Percentiles rank a stretch among this genome's conserved stretches.
phyloP scores from a whole-genome alignment of 2,797 vertebrate genomes.

The Nyctibius grandis region DNA sequence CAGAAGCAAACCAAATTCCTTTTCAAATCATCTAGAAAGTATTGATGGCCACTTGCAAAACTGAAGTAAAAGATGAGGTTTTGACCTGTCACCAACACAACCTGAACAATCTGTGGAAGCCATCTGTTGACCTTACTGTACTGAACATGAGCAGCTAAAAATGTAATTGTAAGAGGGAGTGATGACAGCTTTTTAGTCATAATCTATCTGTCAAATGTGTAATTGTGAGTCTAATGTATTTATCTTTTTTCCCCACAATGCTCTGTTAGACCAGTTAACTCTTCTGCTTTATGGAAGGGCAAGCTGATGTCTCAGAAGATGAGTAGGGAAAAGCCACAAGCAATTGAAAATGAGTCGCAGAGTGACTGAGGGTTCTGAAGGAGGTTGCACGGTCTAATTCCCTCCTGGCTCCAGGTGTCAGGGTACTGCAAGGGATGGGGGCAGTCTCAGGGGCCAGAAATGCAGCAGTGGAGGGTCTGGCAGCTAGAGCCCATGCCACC shows the following conservation, averaged over 20 bases:
- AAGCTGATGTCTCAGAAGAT: neutral
- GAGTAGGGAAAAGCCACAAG: neutral
- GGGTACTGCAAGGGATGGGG: neutral
- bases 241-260: neutral
- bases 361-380: neutral
- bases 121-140: neutral
- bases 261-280: neutral
- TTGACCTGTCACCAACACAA: neutral
- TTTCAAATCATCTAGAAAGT: neutral
- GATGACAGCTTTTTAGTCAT: neutral
- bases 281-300: neutral
- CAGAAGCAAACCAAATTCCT: neutral
- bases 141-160: slow-evolving; percentile 8
- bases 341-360: neutral
- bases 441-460: neutral
- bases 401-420: neutral
- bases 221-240: neutral
- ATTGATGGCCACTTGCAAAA: neutral
- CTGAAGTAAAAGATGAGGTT: neutral
- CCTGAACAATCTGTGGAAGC: neutral
- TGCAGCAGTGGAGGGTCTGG: neutral
- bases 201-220: neutral
- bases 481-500: neutral
- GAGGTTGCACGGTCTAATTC: neutral
- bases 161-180: neutral